These are phyloP conservation scores for Aphelinus certus DNA, from an alignment of 1,140 invertebrate species.

Conservation along the genomic window DNA sequence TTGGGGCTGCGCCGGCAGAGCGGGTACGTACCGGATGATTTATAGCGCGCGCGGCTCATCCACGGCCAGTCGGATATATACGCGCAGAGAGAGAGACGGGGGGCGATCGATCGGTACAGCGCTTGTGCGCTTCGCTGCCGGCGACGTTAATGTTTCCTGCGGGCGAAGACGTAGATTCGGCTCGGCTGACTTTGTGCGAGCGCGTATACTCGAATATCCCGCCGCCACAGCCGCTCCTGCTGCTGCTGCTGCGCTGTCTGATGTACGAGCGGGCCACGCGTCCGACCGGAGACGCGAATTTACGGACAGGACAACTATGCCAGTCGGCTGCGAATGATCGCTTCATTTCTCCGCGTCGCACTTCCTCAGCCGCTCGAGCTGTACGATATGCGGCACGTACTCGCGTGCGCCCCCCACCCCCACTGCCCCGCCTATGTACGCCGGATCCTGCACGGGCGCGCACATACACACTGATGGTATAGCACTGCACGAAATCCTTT, in stretches of 20 bases:
- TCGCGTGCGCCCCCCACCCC: too few species aligned
- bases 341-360: conserved; percentile 28
- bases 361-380: neutral
- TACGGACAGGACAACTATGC: neutral
- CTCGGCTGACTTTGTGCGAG: neutral
- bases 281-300: conserved; percentile 14
- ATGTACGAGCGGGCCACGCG: conserved; percentile 34
- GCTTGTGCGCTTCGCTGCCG: conserved; percentile 45
- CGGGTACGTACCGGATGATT: conserved; percentile 30
- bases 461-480: too few species aligned
- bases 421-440: too few species aligned
- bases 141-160: conserved; percentile 61
- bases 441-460: too few species aligned
- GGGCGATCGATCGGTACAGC: conserved; percentile 47
- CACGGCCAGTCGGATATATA: too few species aligned
- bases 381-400: too few species aligned
- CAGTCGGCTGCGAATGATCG: conserved; percentile 19
- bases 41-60: conserved; percentile 35
- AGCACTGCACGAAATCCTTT: too few species aligned
- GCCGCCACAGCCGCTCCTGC: neutral
- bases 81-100: conserved; percentile 3
- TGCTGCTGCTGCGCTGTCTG: conserved; percentile 13
- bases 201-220: neutral
- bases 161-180: conserved; percentile 1
- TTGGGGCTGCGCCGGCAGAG: neutral